Evolutionary conservation across 2,888 invertebrate species (phyloP).

Genomic region (Physocephala rufipes): DNA sequence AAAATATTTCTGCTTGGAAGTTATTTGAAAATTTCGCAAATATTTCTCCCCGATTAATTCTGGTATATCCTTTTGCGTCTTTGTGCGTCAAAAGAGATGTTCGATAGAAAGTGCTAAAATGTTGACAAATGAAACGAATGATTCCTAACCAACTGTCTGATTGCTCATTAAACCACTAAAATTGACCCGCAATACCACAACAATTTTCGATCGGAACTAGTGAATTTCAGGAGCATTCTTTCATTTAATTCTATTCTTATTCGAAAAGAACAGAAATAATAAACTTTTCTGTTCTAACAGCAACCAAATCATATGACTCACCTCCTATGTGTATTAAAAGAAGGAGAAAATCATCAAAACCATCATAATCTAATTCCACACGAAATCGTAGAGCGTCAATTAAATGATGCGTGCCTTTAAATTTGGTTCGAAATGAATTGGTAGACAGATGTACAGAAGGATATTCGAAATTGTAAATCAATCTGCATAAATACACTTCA

Average conservation of each 20-base stretch:
- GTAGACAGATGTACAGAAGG: neutral
- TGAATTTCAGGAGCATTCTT: constrained; percentile 5
- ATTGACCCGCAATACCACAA: neutral
- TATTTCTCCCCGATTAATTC: no score
- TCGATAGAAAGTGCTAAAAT: no score
- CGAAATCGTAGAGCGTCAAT: neutral
- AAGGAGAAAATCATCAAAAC: neutral
- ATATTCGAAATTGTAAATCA: neutral
- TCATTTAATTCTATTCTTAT: neutral
- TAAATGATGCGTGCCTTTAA: constrained; percentile 2
- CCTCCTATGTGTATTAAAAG: neutral
- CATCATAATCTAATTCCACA: no score
- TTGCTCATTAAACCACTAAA: neutral
- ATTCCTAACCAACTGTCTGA: neutral
- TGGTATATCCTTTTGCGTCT: no score
- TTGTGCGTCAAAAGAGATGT: no score
- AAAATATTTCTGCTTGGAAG: no score
- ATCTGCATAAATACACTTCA: constrained; percentile 12
- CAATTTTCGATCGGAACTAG: neutral
- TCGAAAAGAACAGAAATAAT: neutral
- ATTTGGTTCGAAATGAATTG: neutral
- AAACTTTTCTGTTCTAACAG: neutral
- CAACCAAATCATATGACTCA: no score
- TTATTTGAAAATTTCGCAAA: no score
- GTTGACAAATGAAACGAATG: no score